Percentiles rank a stretch among this genome's conserved stretches.
Evolutionary conservation across 2,113 vertebrate species (phyloP).

Genomic region (Eolophus roseicapilla): DNA sequence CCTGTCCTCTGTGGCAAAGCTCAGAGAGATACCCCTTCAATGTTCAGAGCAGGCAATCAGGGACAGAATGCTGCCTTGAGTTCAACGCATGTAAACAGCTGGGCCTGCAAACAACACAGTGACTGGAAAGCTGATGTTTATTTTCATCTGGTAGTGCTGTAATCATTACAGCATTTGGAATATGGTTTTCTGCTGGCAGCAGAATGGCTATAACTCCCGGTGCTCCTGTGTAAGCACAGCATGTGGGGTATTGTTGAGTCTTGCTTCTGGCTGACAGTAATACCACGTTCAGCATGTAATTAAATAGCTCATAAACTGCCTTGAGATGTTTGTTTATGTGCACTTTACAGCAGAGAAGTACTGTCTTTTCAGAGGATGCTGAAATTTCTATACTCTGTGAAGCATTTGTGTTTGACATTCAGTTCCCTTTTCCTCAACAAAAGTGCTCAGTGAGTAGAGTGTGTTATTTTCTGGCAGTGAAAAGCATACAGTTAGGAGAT

Average conservation of each 20-base stretch:
- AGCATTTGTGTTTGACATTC: neutral
- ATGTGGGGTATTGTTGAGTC: slow-evolving; percentile 28
- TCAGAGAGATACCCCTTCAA: neutral
- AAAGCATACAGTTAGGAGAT: neutral
- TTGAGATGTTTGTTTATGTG: slow-evolving; percentile 44
- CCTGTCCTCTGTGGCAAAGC: neutral
- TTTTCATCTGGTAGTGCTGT: neutral
- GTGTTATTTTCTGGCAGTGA: neutral
- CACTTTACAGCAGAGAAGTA: neutral
- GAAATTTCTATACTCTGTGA: neutral
- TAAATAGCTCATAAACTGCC: slow-evolving; percentile 60
- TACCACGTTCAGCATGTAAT: slow-evolving; percentile 23
- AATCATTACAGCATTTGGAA: neutral
- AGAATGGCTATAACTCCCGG: neutral
- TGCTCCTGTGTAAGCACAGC: slow-evolving; percentile 43
- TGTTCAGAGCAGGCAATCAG: accelerated
- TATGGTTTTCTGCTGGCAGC: slow-evolving; percentile 3
- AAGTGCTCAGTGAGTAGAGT: neutral
- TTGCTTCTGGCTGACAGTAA: slow-evolving; percentile 2
- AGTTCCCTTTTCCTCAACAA: neutral
- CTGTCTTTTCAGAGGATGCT: neutral
- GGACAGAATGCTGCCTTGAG: neutral
- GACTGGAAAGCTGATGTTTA: neutral
- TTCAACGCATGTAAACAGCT: neutral
- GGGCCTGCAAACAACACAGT: neutral